These are phyloP conservation scores for Pycnonotus jocosus DNA, from an alignment of 2,113 vertebrate species.

Conservation along the genomic window DNA sequence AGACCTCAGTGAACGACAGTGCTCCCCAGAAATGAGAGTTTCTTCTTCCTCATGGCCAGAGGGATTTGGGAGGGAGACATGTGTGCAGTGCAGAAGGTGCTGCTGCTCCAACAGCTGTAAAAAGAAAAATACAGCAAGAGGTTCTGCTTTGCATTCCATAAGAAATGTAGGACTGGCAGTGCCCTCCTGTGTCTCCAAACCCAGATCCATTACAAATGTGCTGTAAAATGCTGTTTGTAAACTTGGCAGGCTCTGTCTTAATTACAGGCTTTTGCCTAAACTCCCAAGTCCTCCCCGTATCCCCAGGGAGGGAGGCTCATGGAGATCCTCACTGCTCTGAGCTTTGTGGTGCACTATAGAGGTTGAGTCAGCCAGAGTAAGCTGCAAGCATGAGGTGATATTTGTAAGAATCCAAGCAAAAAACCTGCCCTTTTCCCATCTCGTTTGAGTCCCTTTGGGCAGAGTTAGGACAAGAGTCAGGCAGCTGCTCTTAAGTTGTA, in stretches of 20 bases:
- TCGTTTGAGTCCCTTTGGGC: neutral
- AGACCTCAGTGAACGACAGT: neutral
- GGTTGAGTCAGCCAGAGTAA: neutral
- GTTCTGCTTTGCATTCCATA: neutral
- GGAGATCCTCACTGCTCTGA: neutral
- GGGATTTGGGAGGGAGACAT: neutral
- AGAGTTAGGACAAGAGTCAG: neutral
- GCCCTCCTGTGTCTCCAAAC: neutral
- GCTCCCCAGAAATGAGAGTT: neutral
- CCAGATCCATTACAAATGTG: fast-evolving
- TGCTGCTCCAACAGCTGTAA: neutral
- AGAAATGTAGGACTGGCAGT: neutral
- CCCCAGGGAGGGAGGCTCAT: neutral
- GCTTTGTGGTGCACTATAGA: neutral
- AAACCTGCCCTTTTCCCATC: neutral
- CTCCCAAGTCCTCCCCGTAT: neutral
- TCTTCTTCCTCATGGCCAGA: neutral
- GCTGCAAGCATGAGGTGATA: neutral
- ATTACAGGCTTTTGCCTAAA: neutral
- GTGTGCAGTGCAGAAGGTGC: neutral
- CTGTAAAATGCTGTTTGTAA: neutral
- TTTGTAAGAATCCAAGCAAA: neutral
- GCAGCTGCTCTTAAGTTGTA: neutral
- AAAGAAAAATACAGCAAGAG: neutral
- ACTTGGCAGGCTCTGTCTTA: neutral